Evolutionary conservation across 1,140 invertebrate genomes (phyloP).

Genomic region (Heliothis subflexa): DNA sequence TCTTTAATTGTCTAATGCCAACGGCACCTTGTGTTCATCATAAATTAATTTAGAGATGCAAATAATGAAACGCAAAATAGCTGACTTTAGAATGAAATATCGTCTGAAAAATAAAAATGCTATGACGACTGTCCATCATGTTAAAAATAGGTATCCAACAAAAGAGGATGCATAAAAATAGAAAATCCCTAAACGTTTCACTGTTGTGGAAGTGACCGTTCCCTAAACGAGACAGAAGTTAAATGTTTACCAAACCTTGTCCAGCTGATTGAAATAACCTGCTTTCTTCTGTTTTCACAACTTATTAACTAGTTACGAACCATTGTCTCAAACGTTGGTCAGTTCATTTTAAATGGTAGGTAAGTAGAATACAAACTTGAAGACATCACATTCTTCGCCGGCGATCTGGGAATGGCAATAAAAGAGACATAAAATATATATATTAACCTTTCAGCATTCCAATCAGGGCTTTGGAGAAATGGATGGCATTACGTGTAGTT

Average conservation of each 20-base stretch:
- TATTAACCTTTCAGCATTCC: conserved; percentile 37
- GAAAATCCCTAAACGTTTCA: conserved; percentile 13
- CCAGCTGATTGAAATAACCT: conserved; percentile 38
- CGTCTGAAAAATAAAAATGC: not conserved
- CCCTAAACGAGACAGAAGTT: conserved; percentile 23
- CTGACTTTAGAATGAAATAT: not conserved
- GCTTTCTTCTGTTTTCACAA: conserved; percentile 27
- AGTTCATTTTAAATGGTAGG: not conserved
- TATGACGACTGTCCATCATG: not conserved
- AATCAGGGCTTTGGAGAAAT: not conserved
- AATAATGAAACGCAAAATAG: not conserved
- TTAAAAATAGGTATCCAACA: not conserved
- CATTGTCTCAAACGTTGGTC: not conserved
- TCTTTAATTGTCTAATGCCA: no score
- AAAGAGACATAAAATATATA: conserved; percentile 32
- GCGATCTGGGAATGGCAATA: conserved; percentile 17
- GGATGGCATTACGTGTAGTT: not conserved
- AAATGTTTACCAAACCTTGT: conserved; percentile 34
- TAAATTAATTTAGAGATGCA: not conserved
- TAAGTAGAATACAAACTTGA: not conserved
- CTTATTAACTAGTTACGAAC: conserved; percentile 20
- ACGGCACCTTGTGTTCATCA: no score
- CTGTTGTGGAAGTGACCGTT: conserved; percentile 24
- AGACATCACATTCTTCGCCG: not conserved
- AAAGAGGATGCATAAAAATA: conserved; percentile 19